Evolutionary conservation across 1,140 invertebrate genomes (phyloP), one percentile per base, ranked within the genome.

Genomic region (Sarcophaga bullata): DNA sequence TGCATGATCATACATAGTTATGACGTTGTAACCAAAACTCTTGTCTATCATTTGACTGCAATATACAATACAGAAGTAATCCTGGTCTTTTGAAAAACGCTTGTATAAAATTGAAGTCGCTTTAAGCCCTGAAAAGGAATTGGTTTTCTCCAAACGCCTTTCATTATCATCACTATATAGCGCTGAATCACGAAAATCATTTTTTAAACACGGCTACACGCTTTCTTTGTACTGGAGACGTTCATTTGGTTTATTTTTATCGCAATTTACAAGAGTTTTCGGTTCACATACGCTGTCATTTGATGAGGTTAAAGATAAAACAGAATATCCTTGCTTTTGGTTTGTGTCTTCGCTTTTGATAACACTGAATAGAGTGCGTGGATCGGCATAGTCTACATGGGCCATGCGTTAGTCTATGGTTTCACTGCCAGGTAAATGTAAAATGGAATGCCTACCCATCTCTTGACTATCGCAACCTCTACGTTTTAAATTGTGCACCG

Each of bases 351-450:
- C 84, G 73, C 90, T 90, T 8, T 86, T 87, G 37, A 84, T 83
- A 72, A 86, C 86, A 47, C 91, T 91, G 78, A 93, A 92, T 0
- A 95, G 89, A 0, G 93, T 92, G 58, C 92, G 92, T 8, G 96
- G 95, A 90, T 97, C 95, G 0, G 94, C 95, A 86, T 97, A 97
- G 85, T 97, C 96, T 0, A 95, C 95, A 86, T 96, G 94, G 8
- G 96, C 96, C 87, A 97, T 96, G 81, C 96, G 93, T 48, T 96
- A 95, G 1, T 96, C 96, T 82, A 97, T 92, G 82, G 93, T 93
- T 73, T 95, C 94, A 85, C 95, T 96, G 46, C 95, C 95, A 90
- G 96, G 95, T 86, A 95, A 94, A 87, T 96, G 95, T 81, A 92
- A 90, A 8, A 90, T 86, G 76, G 85, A 87, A 82, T 89, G 88